Evolutionary conservation across 2,113 vertebrate genomes (phyloP).

Genomic region (Eulemur rufifrons): DNA sequence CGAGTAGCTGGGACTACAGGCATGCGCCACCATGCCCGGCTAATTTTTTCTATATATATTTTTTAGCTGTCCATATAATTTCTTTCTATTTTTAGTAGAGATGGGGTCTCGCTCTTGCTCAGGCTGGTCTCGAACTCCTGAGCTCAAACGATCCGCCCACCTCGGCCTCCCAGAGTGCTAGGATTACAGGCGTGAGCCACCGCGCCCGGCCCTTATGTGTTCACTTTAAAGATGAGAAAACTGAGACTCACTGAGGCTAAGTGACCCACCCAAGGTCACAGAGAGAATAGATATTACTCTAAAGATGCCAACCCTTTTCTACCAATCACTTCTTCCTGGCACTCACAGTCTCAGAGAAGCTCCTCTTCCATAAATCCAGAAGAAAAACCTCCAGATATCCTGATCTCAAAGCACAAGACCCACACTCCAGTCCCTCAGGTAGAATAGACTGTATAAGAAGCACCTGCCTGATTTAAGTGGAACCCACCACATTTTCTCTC

Average conservation of each 20-base stretch:
- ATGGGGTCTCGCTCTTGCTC: too few species aligned
- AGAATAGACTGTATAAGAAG: background rate
- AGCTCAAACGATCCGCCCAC: too few species aligned
- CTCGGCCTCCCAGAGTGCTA: too few species aligned
- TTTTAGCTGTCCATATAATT: too few species aligned
- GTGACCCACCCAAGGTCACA: background rate
- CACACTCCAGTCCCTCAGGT: background rate
- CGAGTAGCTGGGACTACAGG: too few species aligned
- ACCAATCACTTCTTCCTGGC: background rate
- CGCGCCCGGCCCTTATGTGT: background rate
- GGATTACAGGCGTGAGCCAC: too few species aligned
- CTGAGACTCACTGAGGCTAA: background rate
- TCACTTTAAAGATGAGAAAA: background rate
- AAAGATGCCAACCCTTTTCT: background rate
- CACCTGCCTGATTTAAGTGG: background rate
- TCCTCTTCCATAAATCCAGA: background rate
- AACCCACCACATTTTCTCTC: background rate
- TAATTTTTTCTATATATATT: too few species aligned
- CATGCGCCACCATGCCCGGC: too few species aligned
- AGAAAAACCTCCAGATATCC: background rate
- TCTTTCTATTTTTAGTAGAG: too few species aligned
- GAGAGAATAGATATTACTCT: background rate
- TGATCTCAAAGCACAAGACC: background rate
- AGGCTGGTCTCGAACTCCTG: too few species aligned
- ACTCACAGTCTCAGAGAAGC: background rate